A percentile compares a stretch with the other conserved stretches of the same genome.
Evolutionary conservation across 2,113 vertebrate genomes (phyloP).

Genomic region (Theropithecus gelada): DNA sequence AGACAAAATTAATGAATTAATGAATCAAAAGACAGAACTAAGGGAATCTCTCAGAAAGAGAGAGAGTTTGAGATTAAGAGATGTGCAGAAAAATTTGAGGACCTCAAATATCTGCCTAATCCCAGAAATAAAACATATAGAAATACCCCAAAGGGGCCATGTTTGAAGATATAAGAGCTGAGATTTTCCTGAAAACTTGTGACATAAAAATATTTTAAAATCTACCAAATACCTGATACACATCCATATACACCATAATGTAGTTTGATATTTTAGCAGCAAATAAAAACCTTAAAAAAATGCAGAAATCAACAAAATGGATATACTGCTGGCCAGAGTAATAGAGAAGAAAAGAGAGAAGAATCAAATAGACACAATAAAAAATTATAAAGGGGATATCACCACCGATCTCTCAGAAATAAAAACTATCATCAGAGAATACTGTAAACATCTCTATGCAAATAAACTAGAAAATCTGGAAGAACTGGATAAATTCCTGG

Average conservation of each 20-base stretch:
- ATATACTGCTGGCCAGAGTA: no score
- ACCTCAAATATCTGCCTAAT: not conserved
- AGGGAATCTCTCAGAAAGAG: not conserved
- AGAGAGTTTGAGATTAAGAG: not conserved
- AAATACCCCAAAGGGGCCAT: not conserved
- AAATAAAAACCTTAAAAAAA: not conserved
- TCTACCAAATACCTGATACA: not conserved
- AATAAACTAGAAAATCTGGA: no score
- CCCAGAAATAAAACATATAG: not conserved
- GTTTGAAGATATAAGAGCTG: not conserved
- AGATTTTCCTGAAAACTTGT: not conserved
- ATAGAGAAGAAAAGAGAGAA: no score
- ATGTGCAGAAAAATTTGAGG: not conserved
- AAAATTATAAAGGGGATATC: no score
- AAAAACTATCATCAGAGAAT: no score
- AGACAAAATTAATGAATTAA: not conserved
- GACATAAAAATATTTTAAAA: not conserved
- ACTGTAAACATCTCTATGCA: no score
- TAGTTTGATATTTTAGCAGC: not conserved
- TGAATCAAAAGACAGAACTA: not conserved
- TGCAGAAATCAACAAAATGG: not conserved
- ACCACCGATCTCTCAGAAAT: no score
- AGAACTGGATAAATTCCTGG: no score
- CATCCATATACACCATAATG: not conserved
- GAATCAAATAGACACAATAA: no score